Conservation (phyloP, 2,888 invertebrate genomes). For the Liposcelis brunnea region DNA sequence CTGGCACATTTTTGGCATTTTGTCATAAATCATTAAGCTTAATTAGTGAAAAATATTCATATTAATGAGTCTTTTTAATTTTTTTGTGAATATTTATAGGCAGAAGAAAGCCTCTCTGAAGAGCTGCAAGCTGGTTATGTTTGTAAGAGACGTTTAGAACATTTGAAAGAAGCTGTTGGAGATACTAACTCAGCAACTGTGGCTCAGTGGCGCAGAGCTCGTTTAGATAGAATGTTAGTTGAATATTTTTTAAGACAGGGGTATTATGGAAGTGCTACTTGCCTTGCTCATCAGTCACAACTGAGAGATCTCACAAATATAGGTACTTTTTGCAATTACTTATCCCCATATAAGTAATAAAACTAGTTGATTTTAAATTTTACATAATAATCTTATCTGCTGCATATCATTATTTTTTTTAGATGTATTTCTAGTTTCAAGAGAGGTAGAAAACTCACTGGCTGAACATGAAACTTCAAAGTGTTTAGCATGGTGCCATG, state of each 20-base stretch:
- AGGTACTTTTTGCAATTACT: slow-evolving; percentile 31
- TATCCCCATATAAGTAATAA: not conserved
- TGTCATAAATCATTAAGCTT: too few relatives aligned
- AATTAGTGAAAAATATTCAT: too few relatives aligned
- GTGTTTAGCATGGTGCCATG: slow-evolving; percentile 90
- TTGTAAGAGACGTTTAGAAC: slow-evolving; percentile 83
- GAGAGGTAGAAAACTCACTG: slow-evolving; percentile 75
- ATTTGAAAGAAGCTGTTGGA: slow-evolving; percentile 56
- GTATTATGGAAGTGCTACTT: slow-evolving; percentile 85
- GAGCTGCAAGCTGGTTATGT: slow-evolving; percentile 80
- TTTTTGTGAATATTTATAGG: too few relatives aligned
- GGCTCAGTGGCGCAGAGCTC: slow-evolving; percentile 66
- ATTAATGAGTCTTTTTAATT: too few relatives aligned
- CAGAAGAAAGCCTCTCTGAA: slow-evolving; percentile 82
- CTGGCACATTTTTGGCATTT: not conserved
- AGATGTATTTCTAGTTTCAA: slow-evolving; percentile 70
- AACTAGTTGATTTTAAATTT: not conserved
- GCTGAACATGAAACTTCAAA: slow-evolving; percentile 64
- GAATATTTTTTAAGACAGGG: slow-evolving; percentile 91
- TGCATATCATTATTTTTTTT: slow-evolving; percentile 15
- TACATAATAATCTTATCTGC: slow-evolving; percentile 3
- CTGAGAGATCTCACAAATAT: slow-evolving; percentile 83
- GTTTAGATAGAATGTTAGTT: slow-evolving; percentile 88
- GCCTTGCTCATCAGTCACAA: slow-evolving; percentile 62
- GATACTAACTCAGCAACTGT: slow-evolving; percentile 30